Evolutionary conservation across 2,888 invertebrate genomes (phyloP), one percentile per base, ranked within the genome.

Genomic region (Dermolepida albohirtum): DNA sequence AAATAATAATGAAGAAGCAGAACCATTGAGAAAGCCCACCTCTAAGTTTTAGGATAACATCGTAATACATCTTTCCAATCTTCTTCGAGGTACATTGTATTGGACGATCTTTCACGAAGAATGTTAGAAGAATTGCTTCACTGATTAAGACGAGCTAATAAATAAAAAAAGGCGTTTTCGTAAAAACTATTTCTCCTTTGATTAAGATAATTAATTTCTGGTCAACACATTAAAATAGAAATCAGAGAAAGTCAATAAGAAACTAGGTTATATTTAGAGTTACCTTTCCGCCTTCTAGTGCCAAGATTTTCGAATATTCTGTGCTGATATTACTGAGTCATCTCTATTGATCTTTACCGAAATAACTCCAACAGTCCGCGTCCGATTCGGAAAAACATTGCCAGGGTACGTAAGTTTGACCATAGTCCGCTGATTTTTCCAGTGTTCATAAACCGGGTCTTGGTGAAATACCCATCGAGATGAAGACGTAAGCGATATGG

Each of bases 391-490:
- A 97, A 83, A 99, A 99, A 83, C 97, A 98, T 82, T 98, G 97
- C 99, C 98, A 99, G 0, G 99, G 93, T 27, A 90, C 89, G 87
- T 92, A 99, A 0, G 95, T 95, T 81, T 93, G 89, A 11, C 98
- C 99, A 80, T 95, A 92, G 85, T 99, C 98, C 0, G 89, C 91
- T 0, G 98, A 98, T 81, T 97, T 92, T 83, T 99, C 98, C 76
- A 99, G 84, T 1, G 94, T 92, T 98, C 98, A 99, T 5, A 98
- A 89, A 1, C 96, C 98, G 0, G 99, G 99, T 40, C 98, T 89
- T 0, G 99, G 99, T 0, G 98, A 97, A 85, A 98, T 99, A 27
- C 96, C 99, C 98, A 98, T 99, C 79, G 93, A 92, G 72, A 99
- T 92, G 83, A 94, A 96, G 41, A 99, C 92, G 79, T 99, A 99